phyloP scores from a whole-genome alignment of 2,113 vertebrate species.

The Phaethon lepturus region DNA sequence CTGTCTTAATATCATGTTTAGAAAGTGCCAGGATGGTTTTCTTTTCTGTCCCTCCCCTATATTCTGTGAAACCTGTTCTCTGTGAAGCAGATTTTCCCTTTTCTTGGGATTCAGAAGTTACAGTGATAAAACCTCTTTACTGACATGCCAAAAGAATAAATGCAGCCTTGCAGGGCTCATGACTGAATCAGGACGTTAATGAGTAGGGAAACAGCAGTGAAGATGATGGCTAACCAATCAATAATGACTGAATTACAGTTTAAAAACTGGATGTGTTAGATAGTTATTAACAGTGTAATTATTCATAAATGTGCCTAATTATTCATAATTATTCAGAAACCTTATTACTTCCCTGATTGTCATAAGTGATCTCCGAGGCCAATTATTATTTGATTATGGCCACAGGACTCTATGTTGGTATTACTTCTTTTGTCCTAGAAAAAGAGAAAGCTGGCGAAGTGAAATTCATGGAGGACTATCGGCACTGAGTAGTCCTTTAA shows the following conservation, averaged over 20 bases:
- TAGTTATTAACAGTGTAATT: slow-evolving; percentile 85
- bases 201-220: slow-evolving; percentile 42
- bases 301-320: slow-evolving; percentile 85
- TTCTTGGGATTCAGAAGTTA: neutral
- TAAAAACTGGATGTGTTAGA: slow-evolving; percentile 78
- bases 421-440: slow-evolving; percentile 59
- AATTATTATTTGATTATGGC: slow-evolving; percentile 79
- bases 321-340: slow-evolving; percentile 86
- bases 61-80: neutral
- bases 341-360: slow-evolving; percentile 82
- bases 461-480: neutral
- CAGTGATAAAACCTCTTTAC: neutral
- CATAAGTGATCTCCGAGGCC: slow-evolving; percentile 78
- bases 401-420: slow-evolving; percentile 62
- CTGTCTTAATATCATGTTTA: neutral
- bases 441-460: slow-evolving; percentile 18
- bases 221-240: slow-evolving; percentile 65
- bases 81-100: neutral
- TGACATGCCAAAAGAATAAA: neutral
- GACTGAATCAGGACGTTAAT: slow-evolving; percentile 55
- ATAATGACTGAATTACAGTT: slow-evolving; percentile 78
- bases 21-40: neutral
- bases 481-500: slow-evolving; percentile 53
- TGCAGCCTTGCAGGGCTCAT: neutral
- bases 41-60: neutral